These are phyloP conservation scores for Conopomorpha cramerella DNA, from an alignment of 1,140 invertebrate genomes.

Conservation along the genomic window DNA sequence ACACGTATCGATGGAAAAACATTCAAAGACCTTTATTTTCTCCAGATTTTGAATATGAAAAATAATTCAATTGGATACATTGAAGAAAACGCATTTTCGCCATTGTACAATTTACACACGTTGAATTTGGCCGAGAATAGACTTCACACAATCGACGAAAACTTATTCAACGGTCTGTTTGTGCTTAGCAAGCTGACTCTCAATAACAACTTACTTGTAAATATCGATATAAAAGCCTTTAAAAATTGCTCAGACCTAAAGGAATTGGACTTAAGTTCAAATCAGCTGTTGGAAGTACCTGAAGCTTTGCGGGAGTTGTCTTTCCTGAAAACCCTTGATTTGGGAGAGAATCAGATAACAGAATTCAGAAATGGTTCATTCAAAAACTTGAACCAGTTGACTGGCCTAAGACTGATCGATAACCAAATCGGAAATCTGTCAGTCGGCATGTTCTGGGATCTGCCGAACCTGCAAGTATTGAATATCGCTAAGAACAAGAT, in stretches of 20 bases:
- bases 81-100: slow-evolving; percentile 84
- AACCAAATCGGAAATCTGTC: slow-evolving; percentile 86
- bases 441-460: slow-evolving; percentile 82
- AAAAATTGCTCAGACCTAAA: slow-evolving; percentile 89
- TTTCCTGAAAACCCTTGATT: slow-evolving; percentile 82
- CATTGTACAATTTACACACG: slow-evolving; percentile 84
- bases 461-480: slow-evolving; percentile 80
- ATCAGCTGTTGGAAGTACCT: slow-evolving; percentile 80
- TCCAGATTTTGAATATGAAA: slow-evolving; percentile 85
- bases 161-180: slow-evolving; percentile 83
- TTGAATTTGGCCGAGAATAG: slow-evolving; percentile 85
- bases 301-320: slow-evolving; percentile 79
- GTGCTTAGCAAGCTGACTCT: slow-evolving; percentile 82
- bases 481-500: slow-evolving; percentile 89
- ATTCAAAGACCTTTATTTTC: slow-evolving; percentile 84
- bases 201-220: slow-evolving; percentile 83
- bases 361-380: slow-evolving; percentile 82
- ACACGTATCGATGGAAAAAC: slow-evolving; percentile 81
- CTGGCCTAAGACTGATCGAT: slow-evolving; percentile 81
- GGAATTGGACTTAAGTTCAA: slow-evolving; percentile 86
- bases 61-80: slow-evolving; percentile 87
- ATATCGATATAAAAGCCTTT: slow-evolving; percentile 82
- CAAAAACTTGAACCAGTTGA: slow-evolving; percentile 81
- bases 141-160: slow-evolving; percentile 77
- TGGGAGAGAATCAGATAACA: slow-evolving; percentile 85